These are phyloP conservation scores for Pentalonia nigronervosa DNA, from an alignment of 1,140 invertebrate genomes.

Conservation along the genomic window DNA sequence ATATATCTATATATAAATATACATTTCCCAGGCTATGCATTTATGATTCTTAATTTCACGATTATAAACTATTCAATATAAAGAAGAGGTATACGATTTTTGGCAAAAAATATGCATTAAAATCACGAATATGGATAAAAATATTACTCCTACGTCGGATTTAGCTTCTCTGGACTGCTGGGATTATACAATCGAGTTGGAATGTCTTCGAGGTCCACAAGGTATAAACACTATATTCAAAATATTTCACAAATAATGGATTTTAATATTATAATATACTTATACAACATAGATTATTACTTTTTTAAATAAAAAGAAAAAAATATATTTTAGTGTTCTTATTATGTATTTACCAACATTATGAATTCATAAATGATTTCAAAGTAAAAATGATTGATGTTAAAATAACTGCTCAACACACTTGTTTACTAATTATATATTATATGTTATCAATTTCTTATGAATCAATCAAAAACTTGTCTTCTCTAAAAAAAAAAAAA, in stretches of 20 bases:
- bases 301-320: neutral
- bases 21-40: slow-evolving; percentile 12
- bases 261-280: neutral
- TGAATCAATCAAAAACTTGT: neutral
- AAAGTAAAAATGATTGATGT: neutral
- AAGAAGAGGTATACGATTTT: neutral
- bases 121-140: slow-evolving; percentile 31
- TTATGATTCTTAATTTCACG: neutral
- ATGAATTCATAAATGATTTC: neutral
- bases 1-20: slow-evolving; percentile 1
- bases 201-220: slow-evolving; percentile 77
- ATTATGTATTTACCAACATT: neutral
- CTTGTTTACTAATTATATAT: neutral
- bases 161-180: slow-evolving; percentile 74
- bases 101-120: slow-evolving; percentile 21
- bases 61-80: neutral
- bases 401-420: neutral
- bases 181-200: slow-evolving; percentile 82
- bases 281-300: neutral
- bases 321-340: neutral
- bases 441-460: neutral
- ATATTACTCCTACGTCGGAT: slow-evolving; percentile 64
- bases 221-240: slow-evolving; percentile 64
- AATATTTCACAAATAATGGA: neutral
- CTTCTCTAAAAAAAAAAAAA: neutral